Base-by-base conservation (phyloP, 2,888 invertebrate species). In the Antheraea yamamai region DNA sequence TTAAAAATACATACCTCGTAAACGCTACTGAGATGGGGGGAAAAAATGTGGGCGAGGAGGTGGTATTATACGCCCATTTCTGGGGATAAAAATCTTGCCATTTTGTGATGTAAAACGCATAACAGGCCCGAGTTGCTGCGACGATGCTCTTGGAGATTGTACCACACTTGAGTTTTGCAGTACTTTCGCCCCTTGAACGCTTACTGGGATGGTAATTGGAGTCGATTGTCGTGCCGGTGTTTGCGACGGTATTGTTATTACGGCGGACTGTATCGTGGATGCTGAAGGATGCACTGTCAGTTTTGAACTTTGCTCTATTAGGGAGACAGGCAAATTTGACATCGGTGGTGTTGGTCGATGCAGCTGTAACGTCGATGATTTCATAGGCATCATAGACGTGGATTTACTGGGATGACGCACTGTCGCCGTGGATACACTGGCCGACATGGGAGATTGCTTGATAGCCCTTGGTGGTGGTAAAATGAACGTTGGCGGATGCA, bases 21-120 rank as follows among this genome's bases (percentile, higher is more conserved):
- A 70, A 64, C 26, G 72, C 73, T 74, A 74, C 51, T 74, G 74
- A 52, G 51, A 74, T 26, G 74, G 76, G 16, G 76, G 74, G 12
- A 72, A 73, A 71, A 23, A 72, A 18, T 74, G 61, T 72, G 61
- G 76, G 16, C 58, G 74, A n/a, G 70, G 61, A n/a, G 74, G 76
- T 52, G 47, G 47, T 47, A 61, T 70, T 47, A 61, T 70, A 23
- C 64, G 52, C 51, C 75, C 75, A 20, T 52, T 55, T 35, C n/a
- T 55, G 47, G 55, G 58, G 39, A 66, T 74, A 23, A 74, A 74
- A n/a, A 35, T 71, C 52, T 74, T 68, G 18, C 35, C 23, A 18
- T 30, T 66, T 16, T 16, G 64, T 30, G 30, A 16, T 18, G 64
- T 0, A 20, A 30, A 6, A 30, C 64, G 26, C 64, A 26, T 66